Evolutionary conservation across 1,140 invertebrate species (phyloP), one percentile per base, ranked within the genome.

Genomic region (Lepidostoma basale): DNA sequence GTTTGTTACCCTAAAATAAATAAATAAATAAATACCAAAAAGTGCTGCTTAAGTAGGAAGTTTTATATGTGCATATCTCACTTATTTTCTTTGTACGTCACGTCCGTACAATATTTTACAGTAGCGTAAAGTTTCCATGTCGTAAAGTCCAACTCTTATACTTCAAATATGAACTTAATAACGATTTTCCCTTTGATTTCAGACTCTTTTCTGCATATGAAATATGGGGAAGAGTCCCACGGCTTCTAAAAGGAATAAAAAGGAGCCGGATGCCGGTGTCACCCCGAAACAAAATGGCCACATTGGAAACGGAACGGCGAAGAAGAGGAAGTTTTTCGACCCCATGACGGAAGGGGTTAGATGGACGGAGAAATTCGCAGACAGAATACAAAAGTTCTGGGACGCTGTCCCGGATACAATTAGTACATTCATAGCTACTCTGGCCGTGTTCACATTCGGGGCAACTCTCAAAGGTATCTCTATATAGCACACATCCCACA

Each of bases 381-480:
- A 82, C 1, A 74, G 74, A 6, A 69, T 87, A 14, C 84, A 87
- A 54, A 84, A 84, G 58, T 79, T 84, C 49, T 87, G 86, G 75
- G 74, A 78, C 8, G 79, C 76, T 23, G 33, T 88, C 12, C 86
- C 86, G 14, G 81, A 81, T 5, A 81, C 80, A 36, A 74, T 85
- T 3, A 82, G 80, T 20, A 81, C 81, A 4, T 77, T 84, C 30
- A 80, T 86, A 10, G 85, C 83, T 0, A 85, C 84, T 8, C 72
- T 85, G 2, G 85, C 85, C 3, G 78, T 88, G 12, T 87, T 88
- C 73, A 80, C 85, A 30, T 78, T 87, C 22, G 87, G 86, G 26
- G 78, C 85, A 16, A 85, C 83, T 2, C 77, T 87, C 42, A 79
- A 85, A 83, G 86, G 87, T 87, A 74, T 33, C 6, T 33, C 12